Conservation (phyloP, 2,113 vertebrate genomes). For the Bambusicola thoracicus region DNA sequence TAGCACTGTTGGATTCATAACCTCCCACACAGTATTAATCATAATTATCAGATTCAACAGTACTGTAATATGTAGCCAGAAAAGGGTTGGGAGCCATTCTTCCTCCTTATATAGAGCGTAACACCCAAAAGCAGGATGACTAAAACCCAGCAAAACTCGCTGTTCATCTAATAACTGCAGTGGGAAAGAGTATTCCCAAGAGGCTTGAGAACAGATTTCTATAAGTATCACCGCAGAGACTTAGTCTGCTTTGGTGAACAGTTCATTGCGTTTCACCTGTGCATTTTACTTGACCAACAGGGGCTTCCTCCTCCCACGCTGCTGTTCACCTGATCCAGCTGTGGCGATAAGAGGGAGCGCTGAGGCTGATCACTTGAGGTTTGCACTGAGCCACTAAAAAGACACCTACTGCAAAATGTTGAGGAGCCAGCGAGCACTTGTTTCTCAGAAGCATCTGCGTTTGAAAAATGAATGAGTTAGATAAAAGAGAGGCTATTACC, state of each 20-base stretch:
- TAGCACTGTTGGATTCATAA: neutral
- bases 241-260: neutral
- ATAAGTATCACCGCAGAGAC: neutral
- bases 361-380: neutral
- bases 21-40: neutral
- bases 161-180: neutral
- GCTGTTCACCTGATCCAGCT: neutral
- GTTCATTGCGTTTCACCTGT: neutral
- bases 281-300: neutral
- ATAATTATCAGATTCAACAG: neutral
- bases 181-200: neutral
- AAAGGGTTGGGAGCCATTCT: neutral
- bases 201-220: neutral
- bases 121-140: neutral
- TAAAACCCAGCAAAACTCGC: neutral
- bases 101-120: neutral
- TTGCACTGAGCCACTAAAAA: neutral
- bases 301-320: neutral
- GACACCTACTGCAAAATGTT: neutral
- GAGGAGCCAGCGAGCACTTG: neutral
- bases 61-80: neutral
- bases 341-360: neutral
- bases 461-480: conserved; percentile 54
- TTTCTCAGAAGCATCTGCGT: conserved; percentile 24
- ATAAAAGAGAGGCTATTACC: conserved; percentile 32